Base-by-base conservation (phyloP, 2,888 invertebrate genomes). In the Cephus pulcher region DNA sequence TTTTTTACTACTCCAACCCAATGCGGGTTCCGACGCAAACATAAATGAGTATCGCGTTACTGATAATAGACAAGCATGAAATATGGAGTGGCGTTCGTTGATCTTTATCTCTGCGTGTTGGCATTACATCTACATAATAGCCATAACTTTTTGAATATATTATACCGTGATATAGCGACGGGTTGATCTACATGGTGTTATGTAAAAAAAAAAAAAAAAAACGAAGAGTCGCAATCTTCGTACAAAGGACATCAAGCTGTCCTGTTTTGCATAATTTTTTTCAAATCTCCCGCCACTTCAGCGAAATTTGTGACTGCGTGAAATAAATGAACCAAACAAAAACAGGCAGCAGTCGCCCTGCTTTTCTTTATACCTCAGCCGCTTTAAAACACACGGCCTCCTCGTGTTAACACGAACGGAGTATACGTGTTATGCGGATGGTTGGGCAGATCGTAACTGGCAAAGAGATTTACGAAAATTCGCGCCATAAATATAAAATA, bases 41-140 rank as follows among this genome's bases (percentile, higher is more conserved):
- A 56, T 30, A 75, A 35, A 56, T 30, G 32, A n/a, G 32, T 40
- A 75, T 40, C 75, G 56, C 23, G 33, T 40, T 56, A 75, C 30
- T 40, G 56, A 40, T 12, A 30, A 4, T 56, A 75, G 75, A 56
- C 33, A 23, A 40, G 34, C 75, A 4, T 75, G 32, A 75, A 75
- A 56, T 30, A 75, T 30, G 6, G 32, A 37, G 11, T 23, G 71
- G 11, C 12, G 12, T 2, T 32, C 71, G 71, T 32, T 4, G 32
- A 71, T 71, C 12, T 32, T 71, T 32, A 71, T 71, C 71, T 32
- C 3, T 32, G 12, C 71, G 33, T 71, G 71, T 71, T 71, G 71
- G 71, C 71, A 23, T 71, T 71, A 32, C 32, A 71, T 71, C 32
- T 71, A 71, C 71, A 71, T 71, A 71, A 71, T 23, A 12, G 71